Conservation (phyloP, 2,797 vertebrate species). For the Tenualosa thibaudeaui region DNA sequence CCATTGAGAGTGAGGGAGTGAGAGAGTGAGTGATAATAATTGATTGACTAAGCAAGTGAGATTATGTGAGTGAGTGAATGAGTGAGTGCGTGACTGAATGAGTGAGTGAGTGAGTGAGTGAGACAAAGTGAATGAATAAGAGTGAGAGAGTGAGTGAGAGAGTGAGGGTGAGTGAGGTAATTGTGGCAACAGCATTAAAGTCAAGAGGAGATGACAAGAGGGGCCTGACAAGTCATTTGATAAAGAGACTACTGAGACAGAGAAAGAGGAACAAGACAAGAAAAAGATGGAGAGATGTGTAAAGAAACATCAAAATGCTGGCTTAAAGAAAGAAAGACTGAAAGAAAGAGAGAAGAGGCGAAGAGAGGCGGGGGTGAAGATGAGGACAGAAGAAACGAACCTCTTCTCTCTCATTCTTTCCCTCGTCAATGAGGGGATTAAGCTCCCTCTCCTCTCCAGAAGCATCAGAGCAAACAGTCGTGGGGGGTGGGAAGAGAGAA, state of each 20-base stretch:
- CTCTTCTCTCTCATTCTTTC: slow-evolving; percentile 67
- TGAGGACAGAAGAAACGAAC: slow-evolving; percentile 60
- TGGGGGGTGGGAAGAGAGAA: neutral
- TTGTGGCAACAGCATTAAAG: neutral
- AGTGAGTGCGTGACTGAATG: neutral
- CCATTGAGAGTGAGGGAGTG: too few relatives aligned
- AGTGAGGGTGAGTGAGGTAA: neutral
- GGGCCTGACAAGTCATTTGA: neutral
- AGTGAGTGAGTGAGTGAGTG: neutral
- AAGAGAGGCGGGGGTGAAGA: slow-evolving; percentile 59
- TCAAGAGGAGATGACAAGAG: neutral
- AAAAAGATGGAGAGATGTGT: neutral
- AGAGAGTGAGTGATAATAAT: too few relatives aligned
- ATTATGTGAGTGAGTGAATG: neutral
- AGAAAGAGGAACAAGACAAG: neutral
- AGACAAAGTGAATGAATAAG: neutral
- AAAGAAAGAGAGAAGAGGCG: slow-evolving; percentile 42
- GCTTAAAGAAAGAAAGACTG: neutral
- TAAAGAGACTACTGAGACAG: neutral
- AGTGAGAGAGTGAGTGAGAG: neutral
- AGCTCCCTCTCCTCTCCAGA: slow-evolving; percentile 29
- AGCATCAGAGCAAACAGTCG: neutral
- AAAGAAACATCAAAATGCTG: neutral
- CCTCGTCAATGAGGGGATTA: slow-evolving; percentile 81
- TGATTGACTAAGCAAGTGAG: too few relatives aligned